A percentile compares a stretch with the other conserved stretches of the same genome.
Conservation (phyloP, 2,888 invertebrate species). For the Epinotia bilunana region DNA sequence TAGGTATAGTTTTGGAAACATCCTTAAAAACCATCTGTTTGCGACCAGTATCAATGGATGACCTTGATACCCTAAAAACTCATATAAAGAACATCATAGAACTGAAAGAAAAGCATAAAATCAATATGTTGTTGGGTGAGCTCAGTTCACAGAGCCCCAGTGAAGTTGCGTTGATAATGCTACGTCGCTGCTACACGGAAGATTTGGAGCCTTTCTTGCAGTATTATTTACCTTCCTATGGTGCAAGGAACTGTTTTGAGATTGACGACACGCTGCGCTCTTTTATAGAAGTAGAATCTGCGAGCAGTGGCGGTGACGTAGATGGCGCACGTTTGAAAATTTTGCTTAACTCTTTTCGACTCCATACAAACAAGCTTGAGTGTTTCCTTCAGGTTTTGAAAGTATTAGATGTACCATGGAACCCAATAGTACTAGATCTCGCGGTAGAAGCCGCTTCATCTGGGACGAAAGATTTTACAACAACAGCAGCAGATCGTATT, state of each 20-base stretch:
- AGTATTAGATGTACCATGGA: constrained; percentile 79
- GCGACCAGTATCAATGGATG: constrained; percentile 76
- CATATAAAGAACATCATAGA: constrained; percentile 73
- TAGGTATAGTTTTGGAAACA: constrained; percentile 66
- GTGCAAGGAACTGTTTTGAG: constrained; percentile 72
- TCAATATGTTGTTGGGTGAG: constrained; percentile 76
- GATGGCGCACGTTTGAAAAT: constrained; percentile 73
- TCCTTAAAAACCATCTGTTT: constrained; percentile 71
- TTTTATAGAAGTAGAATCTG: constrained; percentile 76
- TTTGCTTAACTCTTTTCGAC: constrained; percentile 69
- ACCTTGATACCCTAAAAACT: constrained; percentile 72
- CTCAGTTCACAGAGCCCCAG: constrained; percentile 71
- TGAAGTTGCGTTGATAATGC: constrained; percentile 78
- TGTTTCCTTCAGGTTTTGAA: constrained; percentile 76
- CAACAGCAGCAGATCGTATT: constrained; percentile 66
- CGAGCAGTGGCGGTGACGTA: constrained; percentile 71
- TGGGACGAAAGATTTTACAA: constrained; percentile 69
- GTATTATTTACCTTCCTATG: constrained; percentile 74
- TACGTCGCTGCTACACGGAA: constrained; percentile 80
- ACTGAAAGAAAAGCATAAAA: constrained; percentile 77
- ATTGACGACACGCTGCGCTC: constrained; percentile 72
- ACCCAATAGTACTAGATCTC: constrained; percentile 63
- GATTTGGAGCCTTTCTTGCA: constrained; percentile 73
- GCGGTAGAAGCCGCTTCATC: constrained; percentile 69
- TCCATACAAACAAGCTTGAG: constrained; percentile 68